Base-by-base conservation (phyloP, 1,140 invertebrate species). In the Antheraea pernyi region DNA sequence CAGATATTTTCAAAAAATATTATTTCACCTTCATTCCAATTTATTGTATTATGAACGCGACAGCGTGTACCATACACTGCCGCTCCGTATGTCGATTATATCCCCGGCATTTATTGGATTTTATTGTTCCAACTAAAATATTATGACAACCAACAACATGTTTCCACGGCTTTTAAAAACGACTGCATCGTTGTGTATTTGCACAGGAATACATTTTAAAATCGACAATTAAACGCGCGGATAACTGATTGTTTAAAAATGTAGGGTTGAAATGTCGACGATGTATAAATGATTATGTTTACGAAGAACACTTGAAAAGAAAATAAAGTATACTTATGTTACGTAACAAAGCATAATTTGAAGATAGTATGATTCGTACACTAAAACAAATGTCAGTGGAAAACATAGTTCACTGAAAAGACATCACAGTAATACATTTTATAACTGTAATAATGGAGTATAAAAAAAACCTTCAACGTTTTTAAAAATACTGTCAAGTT, bases 111-210 rank as follows among this genome's bases (percentile, higher is more conserved):
- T 70, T 73, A 75, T 78, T 53, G 39, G 39, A 30, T 42, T 79
- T 79, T 79, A 79, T 79, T 76, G 72, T 73, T 59, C 59, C n/a
- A 70, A 70, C 66, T 77, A 75, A 77, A 79, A 77, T 77, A 77
- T 70, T 76, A 71, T 75, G 72, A 75, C 73, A 74, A 72, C 68
- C 74, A 79, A 67, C 74, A 79, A 67, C 73, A 65, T 68, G 74
- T 37, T 74, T 42, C 66, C 65, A 70, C 69, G 60, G 68, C 68
- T 37, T n/a, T 53, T 53, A n/a, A 13, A 53, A 16, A n/a, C 46
- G 46, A 53, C n/a, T 53, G 46, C 46, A 53, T 1, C 16, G 46
- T n/a, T 53, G 0, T 53, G 11, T 53, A n/a, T 53, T 30, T 42
- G 13, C 19, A 65, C 16, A 46, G 6, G 42, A 19, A 46, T 37